These are phyloP conservation scores for Apus apus DNA, from an alignment of 2,113 vertebrate species.

Conservation along the genomic window DNA sequence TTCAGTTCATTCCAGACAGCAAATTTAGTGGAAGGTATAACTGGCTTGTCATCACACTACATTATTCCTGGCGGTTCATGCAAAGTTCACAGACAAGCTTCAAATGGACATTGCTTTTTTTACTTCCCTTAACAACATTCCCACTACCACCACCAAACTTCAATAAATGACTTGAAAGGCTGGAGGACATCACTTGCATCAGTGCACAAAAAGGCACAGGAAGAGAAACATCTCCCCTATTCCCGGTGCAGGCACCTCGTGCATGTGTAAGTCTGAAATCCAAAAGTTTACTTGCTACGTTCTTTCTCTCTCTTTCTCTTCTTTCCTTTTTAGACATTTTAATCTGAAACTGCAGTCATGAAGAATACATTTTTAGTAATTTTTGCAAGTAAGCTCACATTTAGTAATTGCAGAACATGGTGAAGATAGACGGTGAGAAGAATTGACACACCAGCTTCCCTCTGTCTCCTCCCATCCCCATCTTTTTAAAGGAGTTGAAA, in stretches of 20 bases:
- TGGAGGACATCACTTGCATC: slow-evolving; percentile 75
- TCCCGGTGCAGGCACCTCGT: not conserved
- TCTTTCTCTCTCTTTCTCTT: not conserved
- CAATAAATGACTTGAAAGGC: slow-evolving; percentile 78
- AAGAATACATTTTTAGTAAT: not conserved
- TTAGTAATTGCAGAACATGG: not conserved
- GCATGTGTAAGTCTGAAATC: not conserved
- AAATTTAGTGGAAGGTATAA: slow-evolving; percentile 99
- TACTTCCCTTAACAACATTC: slow-evolving; percentile 71
- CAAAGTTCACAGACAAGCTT: slow-evolving; percentile 99
- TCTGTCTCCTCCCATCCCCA: not conserved
- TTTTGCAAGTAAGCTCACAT: not conserved
- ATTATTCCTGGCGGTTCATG: slow-evolving; percentile 98
- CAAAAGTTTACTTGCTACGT: not conserved
- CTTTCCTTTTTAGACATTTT: not conserved
- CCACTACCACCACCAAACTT: slow-evolving; percentile 75
- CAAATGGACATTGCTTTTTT: slow-evolving; percentile 86
- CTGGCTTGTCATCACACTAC: slow-evolving; percentile 96
- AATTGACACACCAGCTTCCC: not conserved
- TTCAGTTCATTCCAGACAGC: slow-evolving; percentile 98
- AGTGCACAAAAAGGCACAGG: slow-evolving; percentile 59
- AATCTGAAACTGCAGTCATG: not conserved
- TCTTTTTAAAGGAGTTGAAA: slow-evolving; percentile 40
- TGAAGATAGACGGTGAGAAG: not conserved
- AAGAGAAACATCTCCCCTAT: slow-evolving; percentile 48